Percentiles rank a stretch among this genome's conserved stretches.
Conservation (phyloP, 2,888 invertebrate genomes). For the Caradrina clavipalpis region DNA sequence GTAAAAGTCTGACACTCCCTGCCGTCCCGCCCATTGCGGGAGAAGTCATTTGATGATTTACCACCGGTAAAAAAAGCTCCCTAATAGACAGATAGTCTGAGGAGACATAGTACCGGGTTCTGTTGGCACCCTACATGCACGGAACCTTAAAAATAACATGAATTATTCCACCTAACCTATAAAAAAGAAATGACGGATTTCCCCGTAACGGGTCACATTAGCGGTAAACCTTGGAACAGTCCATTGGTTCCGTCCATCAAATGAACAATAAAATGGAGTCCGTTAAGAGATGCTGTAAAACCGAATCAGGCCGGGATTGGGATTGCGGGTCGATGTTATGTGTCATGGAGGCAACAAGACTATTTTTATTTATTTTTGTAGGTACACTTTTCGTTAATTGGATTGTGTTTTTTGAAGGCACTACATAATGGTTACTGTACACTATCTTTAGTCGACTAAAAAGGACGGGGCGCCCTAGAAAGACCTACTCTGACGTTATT, state of each 20-base stretch:
- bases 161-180: slow-evolving; percentile 26
- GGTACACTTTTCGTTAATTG: neutral
- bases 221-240: slow-evolving; percentile 34
- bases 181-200: slow-evolving; percentile 41
- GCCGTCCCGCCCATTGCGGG: too few species aligned
- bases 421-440: too few species aligned
- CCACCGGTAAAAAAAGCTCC: too few species aligned
- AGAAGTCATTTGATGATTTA: too few species aligned
- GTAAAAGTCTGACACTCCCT: too few species aligned
- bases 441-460: too few species aligned
- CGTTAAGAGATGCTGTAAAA: slow-evolving; percentile 66
- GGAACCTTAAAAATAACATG: neutral
- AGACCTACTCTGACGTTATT: too few species aligned
- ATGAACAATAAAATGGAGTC: slow-evolving; percentile 52
- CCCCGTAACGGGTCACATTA: slow-evolving; percentile 40
- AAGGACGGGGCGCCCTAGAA: too few species aligned
- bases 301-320: slow-evolving; percentile 53
- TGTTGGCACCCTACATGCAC: too few species aligned
- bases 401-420: neutral
- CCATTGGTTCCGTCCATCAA: slow-evolving; percentile 50
- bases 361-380: neutral
- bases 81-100: too few species aligned
- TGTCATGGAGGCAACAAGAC: neutral
- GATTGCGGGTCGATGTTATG: slow-evolving; percentile 14
- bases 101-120: too few species aligned